Base-by-base conservation (phyloP, 2,113 vertebrate genomes). In the Lepus timidus region DNA sequence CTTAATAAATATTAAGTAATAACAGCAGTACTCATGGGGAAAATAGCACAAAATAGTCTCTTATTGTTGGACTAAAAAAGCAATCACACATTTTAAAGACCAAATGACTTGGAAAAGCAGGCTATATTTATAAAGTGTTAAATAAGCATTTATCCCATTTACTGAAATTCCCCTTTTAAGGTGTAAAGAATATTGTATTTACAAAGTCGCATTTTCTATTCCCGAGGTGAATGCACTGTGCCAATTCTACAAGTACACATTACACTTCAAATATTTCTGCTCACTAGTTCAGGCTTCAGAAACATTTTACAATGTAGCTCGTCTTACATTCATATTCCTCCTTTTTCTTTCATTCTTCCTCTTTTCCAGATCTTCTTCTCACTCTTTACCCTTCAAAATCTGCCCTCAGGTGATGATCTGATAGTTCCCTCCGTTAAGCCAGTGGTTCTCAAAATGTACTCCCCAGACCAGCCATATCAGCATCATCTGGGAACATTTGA, bases 1-100 rank as follows among this genome's bases (percentile, higher is more conserved):
- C 85, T 94, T 95, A 92, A 96, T 96, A 96, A 93, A 93, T 95
- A 93, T 90, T 95, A 96, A 96, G 84, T 91, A 96, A 93, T 91
- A 95, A 74, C 67, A 91, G 19, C 31, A 39, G 73, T 70, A 92
- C 81, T 94, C 62, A 8, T 44, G 87, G 71, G 90, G 76, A 4
- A 96, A 96, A 97, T 96, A 94, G 27, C 33, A 90, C 85, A 90
- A 96, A 96, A 96, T 74, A 92, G 90, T 76, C 27, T 95, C 49
- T 90, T 78, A 93, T 85, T 96, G 62, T 87, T 52, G 33, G 31
- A 87, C 61, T 61, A 62, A 86, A 94, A 95, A 96, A 83, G 31
- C 64, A 96, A 91, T 93, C 87, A 91, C 49, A 92, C 64, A 68
- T 91, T 94, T 95, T 92, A 89, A 96, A 97, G 51, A n/a, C 73